Conservation (phyloP, 2,888 invertebrate genomes). For the Ophion costatus region DNA sequence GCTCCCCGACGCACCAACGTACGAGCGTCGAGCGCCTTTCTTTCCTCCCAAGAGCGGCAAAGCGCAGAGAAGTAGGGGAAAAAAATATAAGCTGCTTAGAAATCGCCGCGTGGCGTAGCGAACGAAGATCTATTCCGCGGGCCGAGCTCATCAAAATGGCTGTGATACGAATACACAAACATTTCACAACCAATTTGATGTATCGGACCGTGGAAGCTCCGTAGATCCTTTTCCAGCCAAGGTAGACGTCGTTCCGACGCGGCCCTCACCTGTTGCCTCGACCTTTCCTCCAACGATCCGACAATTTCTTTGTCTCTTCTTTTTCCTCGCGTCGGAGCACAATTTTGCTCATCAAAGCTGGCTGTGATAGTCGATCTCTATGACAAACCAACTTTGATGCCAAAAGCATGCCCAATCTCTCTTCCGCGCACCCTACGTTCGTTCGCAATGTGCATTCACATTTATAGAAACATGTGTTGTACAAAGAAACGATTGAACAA, state of each 20-base stretch:
- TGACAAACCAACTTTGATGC: constrained; percentile 93
- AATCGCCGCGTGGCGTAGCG: constrained; percentile 4
- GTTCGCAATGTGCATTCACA: not conserved
- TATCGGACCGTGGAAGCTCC: constrained; percentile 85
- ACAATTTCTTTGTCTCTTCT: not conserved
- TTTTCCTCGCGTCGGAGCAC: constrained; percentile 81
- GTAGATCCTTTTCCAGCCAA: constrained; percentile 9
- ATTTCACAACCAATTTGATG: constrained; percentile 96
- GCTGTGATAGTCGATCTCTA: constrained; percentile 95
- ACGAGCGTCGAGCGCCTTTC: constrained; percentile 29
- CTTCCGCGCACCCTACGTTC: not conserved
- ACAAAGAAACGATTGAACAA: constrained; percentile 32
- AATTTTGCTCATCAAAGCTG: constrained; percentile 97
- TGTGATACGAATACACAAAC: constrained; percentile 93
- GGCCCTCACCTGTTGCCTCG: not conserved
- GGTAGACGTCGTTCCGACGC: not conserved
- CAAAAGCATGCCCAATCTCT: constrained; percentile 84
- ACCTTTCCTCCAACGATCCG: not conserved
- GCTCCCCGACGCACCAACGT: constrained; percentile 35
- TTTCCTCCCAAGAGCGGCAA: not conserved
- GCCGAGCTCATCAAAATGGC: constrained; percentile 98
- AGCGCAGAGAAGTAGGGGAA: constrained; percentile 3
- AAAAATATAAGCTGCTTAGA: constrained; percentile 1
- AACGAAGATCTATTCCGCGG: constrained; percentile 82
- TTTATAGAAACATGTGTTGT: constrained; percentile 43